These are phyloP conservation scores for Allolobophora icterica DNA, from an alignment of 2,888 invertebrate species.

Conservation along the genomic window DNA sequence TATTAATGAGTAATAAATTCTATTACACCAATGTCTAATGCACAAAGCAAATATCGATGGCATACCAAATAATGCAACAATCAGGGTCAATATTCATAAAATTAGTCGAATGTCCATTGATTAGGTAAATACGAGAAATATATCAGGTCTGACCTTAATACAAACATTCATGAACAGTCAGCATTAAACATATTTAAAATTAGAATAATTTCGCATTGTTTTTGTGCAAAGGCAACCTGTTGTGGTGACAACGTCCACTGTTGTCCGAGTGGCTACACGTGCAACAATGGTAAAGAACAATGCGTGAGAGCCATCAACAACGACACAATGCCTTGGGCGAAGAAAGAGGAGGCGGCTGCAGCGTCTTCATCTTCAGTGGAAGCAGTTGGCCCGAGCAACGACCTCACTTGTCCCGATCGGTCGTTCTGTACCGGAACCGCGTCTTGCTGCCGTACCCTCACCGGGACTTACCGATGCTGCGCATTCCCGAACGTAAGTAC, in stretches of 20 bases:
- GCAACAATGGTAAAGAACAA: background rate
- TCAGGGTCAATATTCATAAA: too few species aligned
- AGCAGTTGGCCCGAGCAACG: background rate
- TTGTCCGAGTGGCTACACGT: conserved; percentile 7
- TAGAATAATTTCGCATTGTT: background rate
- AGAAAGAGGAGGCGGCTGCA: background rate
- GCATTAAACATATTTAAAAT: too few species aligned
- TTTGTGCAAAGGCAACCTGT: background rate
- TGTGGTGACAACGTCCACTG: background rate
- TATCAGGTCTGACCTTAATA: too few species aligned
- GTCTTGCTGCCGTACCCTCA: background rate
- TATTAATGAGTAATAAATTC: too few species aligned
- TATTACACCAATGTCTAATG: too few species aligned
- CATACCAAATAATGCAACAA: too few species aligned
- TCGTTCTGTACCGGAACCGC: background rate
- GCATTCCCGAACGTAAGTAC: background rate
- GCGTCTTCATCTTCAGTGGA: background rate
- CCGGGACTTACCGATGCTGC: background rate
- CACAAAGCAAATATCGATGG: too few species aligned
- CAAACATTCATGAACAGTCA: too few species aligned
- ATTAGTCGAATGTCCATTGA: too few species aligned
- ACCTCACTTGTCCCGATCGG: background rate
- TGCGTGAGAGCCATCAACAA: conserved; percentile 9
- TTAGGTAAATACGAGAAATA: too few species aligned
- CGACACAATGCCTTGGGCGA: background rate